A percentile compares a stretch with the other conserved stretches of the same genome.
Conservation (phyloP, 2,888 invertebrate genomes). For the Perithous albicinctus region DNA sequence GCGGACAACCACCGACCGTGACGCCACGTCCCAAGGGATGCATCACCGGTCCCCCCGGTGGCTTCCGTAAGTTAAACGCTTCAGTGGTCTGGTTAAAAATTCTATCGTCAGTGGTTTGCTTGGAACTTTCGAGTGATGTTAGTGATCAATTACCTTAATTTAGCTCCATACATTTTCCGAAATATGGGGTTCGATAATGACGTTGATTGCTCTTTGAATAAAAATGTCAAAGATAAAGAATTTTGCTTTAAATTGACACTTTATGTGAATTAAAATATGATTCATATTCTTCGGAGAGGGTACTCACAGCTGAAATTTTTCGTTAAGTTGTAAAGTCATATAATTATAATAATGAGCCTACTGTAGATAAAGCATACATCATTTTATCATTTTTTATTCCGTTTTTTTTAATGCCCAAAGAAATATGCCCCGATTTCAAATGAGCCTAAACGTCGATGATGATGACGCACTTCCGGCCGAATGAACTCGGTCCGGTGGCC, state of each 20-base stretch:
- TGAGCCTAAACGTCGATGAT: conserved; percentile 46
- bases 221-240: neutral
- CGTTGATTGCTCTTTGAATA: neutral
- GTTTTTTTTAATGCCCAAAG: neutral
- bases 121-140: too few species aligned
- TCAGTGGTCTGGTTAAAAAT: neutral
- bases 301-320: too few species aligned
- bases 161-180: neutral
- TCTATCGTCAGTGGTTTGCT: neutral
- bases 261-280: too few species aligned
- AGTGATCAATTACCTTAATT: too few species aligned
- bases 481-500: conserved; percentile 76
- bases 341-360: conserved; percentile 3
- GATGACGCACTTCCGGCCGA: conserved; percentile 81
- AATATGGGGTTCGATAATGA: neutral
- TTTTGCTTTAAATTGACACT: neutral
- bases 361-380: neutral
- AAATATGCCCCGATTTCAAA: conserved; percentile 20
- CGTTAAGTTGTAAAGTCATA: neutral
- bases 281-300: too few species aligned
- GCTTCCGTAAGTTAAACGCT: conserved; percentile 1
- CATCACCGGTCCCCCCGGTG: conserved; percentile 12
- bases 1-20: conserved; percentile 13
- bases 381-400: neutral
- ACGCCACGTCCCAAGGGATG: conserved; percentile 40